Evolutionary conservation across 37 sponge, comb jelly and placozoan genomes (phyloP), one percentile per base, ranked within the genome.

Genomic region (Petrosia ficiformis): DNA sequence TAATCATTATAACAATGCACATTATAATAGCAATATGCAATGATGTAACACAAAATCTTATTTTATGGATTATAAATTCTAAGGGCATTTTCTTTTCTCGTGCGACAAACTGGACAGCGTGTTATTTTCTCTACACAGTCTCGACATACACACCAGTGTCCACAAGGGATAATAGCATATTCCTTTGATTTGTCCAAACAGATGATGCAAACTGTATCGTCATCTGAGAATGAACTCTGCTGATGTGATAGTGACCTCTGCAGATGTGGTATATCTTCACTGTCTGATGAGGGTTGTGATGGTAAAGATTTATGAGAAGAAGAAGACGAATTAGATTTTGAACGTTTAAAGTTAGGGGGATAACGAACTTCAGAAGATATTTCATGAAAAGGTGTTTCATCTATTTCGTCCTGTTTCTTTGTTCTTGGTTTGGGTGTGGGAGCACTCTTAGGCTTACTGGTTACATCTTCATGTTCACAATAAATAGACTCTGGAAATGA

Each of bases 61-160:
- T n/a, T n/a, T n/a, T n/a, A n/a, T n/a, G n/a, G n/a, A n/a, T n/a
- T n/a, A 48, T 19, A 82, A 14, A 82, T 68, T 68, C 37, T 75
- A 2, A 82, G 14, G 4, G 76, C 43, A 4, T 44, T 42, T 56
- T 82, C 39, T 32, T 29, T 75, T 1, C 57, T 32, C 2, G 11
- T 6, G 8, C 83, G 33, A 24, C 83, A 82, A 22, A 82, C 43
- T 10, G 83, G 83, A 52, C 83, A 82, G 25, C 38, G 39, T 8
- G n/a, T 28, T 26, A 87, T 37, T 33, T 77, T 65, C 14, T 37
- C 39, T 28, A 78, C 65, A 57, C 88, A 87, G n/a, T 35, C 77
- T 35, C 77, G 42, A 56, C 88, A 87, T n/a, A 77, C 58, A 72
- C 88, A 87, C 39, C 81, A 39, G 42, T 87, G 88, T 25, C 88